Evolutionary conservation across 2,888 invertebrate species (phyloP), one percentile per base, ranked within the genome.

Genomic region (Platycnemis pennipes): DNA sequence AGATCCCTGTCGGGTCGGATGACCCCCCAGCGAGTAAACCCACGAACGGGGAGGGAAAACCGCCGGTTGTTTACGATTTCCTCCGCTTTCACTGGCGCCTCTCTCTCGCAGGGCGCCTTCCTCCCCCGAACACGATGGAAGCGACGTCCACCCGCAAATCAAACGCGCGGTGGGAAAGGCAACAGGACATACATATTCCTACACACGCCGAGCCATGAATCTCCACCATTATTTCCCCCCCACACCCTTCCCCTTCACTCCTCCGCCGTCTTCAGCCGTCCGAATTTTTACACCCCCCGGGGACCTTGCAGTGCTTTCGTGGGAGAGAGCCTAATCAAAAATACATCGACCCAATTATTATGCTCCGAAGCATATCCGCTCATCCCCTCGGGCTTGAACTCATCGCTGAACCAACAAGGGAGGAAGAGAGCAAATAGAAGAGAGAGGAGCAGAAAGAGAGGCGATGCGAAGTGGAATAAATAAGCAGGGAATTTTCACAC

Each of bases 11-110:
- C 49, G 49, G 49, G 19, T n/a, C 63, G 77, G 77, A 77, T 77
- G 77, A 77, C 77, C 77, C 11, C 77, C 77, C 77, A 49, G 37
- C 16, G 77, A 63, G 3, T 63, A 1, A 7, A 37, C 37, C 37
- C 77, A 31, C 77, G 26, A n/a, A 63, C 7, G 2, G 31, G 2
- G 63, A 69, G 63, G 77, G 77, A 77, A 87, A 44, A 91, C 56
- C 56, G 53, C 56, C n/a, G 37, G 53, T 63, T 63, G 91, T 91
- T 91, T 91, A 91, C 91, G 26, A 91, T 91, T 91, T 91, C 91
- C 69, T 44, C n/a, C 91, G 91, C 91, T 63, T 69, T 91, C 88
- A 88, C 88, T 49, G 88, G 31, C 49, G 49, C 49, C 49, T 49
- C 37, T 11, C 63, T 26, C 16, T 2, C 3, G 63, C 16, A n/a